Evolutionary conservation across 2,888 invertebrate species (phyloP), one percentile per base, ranked within the genome.

Genomic region (Lobophora halterata): DNA sequence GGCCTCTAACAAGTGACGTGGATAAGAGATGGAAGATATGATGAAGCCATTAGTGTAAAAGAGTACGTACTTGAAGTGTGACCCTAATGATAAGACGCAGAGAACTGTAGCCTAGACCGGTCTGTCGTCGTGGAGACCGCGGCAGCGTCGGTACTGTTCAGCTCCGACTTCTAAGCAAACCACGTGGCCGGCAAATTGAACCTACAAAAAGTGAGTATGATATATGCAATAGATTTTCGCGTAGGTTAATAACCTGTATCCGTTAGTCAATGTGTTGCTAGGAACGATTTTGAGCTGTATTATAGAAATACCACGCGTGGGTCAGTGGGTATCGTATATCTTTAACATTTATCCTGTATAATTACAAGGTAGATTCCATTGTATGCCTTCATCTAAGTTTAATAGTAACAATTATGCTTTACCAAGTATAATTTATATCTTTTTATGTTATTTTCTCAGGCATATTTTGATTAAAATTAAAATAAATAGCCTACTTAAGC

Each of bases 91-190:
- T 72, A 71, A 71, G 63, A 41, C 33, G 32, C 33, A 31, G 14
- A 30, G 30, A 34, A 17, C 23, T 20, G 40, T 40, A 53, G 39
- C 41, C 47, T 16, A 32, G 38, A 52, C 53, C 56, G 67, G 76
- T 58, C 85, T 78, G 85, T 86, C 81, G 82, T 75, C 75, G 75
- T 70, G 62, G 57, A 65, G 69, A 71, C 51, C 58, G 68, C 79
- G 81, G 66, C 78, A 78, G 78, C 70, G 65, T 51, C 69, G 75
- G 78, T n/a, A 71, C 68, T 49, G 62, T 71, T 65, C 35, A 42
- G 54, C 51, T 46, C 58, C 65, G 60, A 57, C 51, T 46, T 43
- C 29, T 26, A 28, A 49, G 46, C 34, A 47, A 57, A 78, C 70
- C 86, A 86, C 86, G 86, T 86, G 86, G 80, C 71, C 72, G 77